Base-by-base conservation (phyloP, 2,888 invertebrate species). In the Cerastis rubricosa region DNA sequence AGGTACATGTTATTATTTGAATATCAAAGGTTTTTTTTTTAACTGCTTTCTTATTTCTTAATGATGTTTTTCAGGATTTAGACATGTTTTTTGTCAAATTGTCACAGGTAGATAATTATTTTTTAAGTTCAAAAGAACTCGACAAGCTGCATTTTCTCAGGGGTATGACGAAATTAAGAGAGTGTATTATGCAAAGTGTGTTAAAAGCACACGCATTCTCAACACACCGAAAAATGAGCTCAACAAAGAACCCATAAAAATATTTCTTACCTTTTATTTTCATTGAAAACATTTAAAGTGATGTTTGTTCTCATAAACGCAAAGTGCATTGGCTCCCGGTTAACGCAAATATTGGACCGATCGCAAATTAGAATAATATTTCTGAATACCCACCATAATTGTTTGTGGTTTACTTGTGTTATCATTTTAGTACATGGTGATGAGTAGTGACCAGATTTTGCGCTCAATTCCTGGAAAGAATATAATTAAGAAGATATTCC, bases 301-400 rank as follows among this genome's bases (percentile, higher is more conserved):
- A 54, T 86, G 71, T 86, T 87, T 87, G 80, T 72, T 80, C 78
- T 78, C 75, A 64, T 76, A 67, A 84, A 81, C 74, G 75, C 75
- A 83, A 87, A 88, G 87, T 85, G 88, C 88, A 88, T 80, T 88
- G 85, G 81, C 88, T 85, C 73, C 83, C 70, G 47, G 72, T 65
- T 22, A 69, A 64, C 70, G 81, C 83, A 81, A 87, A 87, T 87
- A 88, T 87, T 87, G 75, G 63, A 66, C 43, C 74, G 67, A 85
- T 81, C 80, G 79, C 78, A 81, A 85, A 87, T 88, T 81, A 78
- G 77, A 86, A 76, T 80, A 85, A 68, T 75, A 68, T 72, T 74
- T 81, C 45, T 71, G 75, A 74, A 66, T 74, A 65, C 47, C 29
- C 51, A 35, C 35, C n/a, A 71, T n/a, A n/a, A n/a, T 82, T 78